Base-by-base conservation (phyloP, 1,140 invertebrate genomes). In the Drosophila lini region DNA sequence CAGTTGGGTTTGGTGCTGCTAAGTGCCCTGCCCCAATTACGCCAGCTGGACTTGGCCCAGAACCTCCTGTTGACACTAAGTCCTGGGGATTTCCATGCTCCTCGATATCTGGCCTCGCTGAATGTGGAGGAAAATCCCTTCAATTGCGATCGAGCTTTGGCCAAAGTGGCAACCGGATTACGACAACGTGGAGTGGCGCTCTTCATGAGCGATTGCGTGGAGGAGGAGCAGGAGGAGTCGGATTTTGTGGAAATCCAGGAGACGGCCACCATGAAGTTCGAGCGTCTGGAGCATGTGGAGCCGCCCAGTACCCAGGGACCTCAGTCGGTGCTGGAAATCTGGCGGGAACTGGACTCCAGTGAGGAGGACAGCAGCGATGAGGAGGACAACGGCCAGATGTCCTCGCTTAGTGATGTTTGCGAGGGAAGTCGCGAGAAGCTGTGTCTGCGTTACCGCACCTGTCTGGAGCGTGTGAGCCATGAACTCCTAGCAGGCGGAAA, bases 1-100 rank as follows among this genome's bases (percentile, higher is more conserved):
- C 80, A 91, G 13, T 31, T 92, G 22, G 68, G 79, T 6, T 22
- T 28, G 4, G 45, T 74, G 11, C 36, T 78, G 3, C 70, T 92
- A 3, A 77, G 70, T 28, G 81, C 56, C 1, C 7, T 92, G 59
- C 90, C 91, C 6, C 75, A 80, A 22, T 25, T 92, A 8, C 64
- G 71, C 0, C 76, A 85, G n/a, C 16, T 92, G 58, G 81, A 92
- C 65, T 40, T 92, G 56, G 68, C 85, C 1, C 71, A 89, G 19
- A 92, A 92, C 62, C 70, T 92, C 16, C 48, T 92, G 25, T 60
- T 92, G 4, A 92, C 89, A 0, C 44, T 92, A 0, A 89, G 65
- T 47, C 47, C 69, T 0, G 74, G 53, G 8, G 73, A 78, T 9
- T 91, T 91, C 5, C 47, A 84, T 59, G 69, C 75, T 0, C 70